Evolutionary conservation across 2,113 vertebrate genomes (phyloP).

Genomic region (Dipodomys ordii): DNA sequence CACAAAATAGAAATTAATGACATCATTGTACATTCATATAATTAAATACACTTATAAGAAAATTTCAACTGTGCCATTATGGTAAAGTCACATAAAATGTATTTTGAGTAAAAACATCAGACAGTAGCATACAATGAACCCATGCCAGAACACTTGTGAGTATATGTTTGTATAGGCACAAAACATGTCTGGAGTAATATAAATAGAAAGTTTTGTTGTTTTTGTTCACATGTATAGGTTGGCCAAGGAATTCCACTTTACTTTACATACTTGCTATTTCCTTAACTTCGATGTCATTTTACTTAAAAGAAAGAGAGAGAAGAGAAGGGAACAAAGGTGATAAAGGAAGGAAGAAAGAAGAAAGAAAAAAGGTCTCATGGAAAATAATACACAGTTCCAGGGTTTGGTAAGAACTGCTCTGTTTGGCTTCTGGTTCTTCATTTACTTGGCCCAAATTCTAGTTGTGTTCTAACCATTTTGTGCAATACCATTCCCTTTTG

Average conservation of each 20-base stretch:
- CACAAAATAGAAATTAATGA: neutral
- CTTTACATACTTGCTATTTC: neutral
- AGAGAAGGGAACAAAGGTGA: neutral
- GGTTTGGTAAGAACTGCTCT: neutral
- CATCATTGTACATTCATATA: neutral
- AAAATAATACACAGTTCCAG: neutral
- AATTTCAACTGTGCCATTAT: neutral
- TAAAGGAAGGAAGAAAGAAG: too few species aligned
- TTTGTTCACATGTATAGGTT: neutral
- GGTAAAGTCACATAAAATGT: neutral
- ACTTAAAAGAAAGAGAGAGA: neutral
- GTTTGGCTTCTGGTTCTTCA: neutral
- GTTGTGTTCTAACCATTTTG: neutral
- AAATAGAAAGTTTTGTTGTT: neutral
- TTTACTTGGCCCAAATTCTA: neutral
- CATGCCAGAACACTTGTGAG: neutral
- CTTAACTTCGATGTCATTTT: neutral
- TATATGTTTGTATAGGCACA: neutral
- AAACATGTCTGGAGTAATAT: neutral
- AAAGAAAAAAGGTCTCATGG: too few species aligned
- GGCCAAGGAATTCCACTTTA: neutral
- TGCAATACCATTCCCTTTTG: neutral
- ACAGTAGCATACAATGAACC: neutral
- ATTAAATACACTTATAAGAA: neutral
- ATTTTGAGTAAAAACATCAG: conserved; percentile 25